Base-by-base conservation (phyloP, 2,888 invertebrate genomes). In the Serrognathus titanus region DNA sequence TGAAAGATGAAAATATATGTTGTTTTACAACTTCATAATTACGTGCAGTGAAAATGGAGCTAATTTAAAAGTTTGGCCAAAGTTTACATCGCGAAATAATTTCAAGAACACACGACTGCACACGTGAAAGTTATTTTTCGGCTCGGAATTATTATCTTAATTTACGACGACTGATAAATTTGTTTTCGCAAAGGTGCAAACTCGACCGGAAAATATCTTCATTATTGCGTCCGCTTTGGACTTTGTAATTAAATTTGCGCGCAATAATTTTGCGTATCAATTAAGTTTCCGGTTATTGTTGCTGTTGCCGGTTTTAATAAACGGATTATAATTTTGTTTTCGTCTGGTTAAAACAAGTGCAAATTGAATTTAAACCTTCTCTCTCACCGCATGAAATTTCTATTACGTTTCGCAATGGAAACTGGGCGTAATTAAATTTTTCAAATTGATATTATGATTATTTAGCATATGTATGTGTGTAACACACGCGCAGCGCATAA, bases 221-320 rank as follows among this genome's bases (percentile, higher is more conserved):
- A 6, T 41, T 41, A 13, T 12, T 13, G 41, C n/a, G 12, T 41
- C 16, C n/a, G n/a, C 16, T 41, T 41, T 41, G 41, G 5, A 45
- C 24, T 45, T n/a, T n/a, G 12, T 13, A 45, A 9, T 45, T 31
- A 48, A 48, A 31, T 31, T 31, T 2, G 35, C 11, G n/a, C 8
- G 11, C 11, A 35, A 31, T 16, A 31, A 48, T 48, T 48, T 35
- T 12, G 35, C 48, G 48, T 48, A 48, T 48, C 48, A 48, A 48
- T 48, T 48, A 48, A 48, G 31, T 24, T 47, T 24, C 16, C 47
- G 31, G 47, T 35, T 48, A 35, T 31, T 48, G 35, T 31, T 48
- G n/a, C 35, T 35, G 31, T 1, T 31, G 24, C 24, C 47, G n/a
- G 35, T 31, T 48, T 35, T 35, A 48, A 48, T 48, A 48, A 48